Evolutionary conservation across 2,797 vertebrate species (phyloP), one percentile per base, ranked within the genome.

Genomic region (Sebastes oblongus): DNA sequence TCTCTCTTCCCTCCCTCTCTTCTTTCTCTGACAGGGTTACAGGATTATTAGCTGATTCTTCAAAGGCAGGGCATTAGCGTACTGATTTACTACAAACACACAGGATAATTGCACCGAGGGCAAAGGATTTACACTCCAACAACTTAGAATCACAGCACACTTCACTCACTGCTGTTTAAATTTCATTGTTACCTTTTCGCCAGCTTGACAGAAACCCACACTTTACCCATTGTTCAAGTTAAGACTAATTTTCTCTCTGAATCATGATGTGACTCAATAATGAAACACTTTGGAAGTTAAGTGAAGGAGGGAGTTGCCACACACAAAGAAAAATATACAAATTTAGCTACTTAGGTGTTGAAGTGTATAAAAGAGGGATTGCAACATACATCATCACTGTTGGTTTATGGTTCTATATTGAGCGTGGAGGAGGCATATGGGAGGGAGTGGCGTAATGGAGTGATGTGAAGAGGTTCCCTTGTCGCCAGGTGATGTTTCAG

Each of bases 71-170:
- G 30, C 75, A 76, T 70, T 84, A 80, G 85, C 10, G 10, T 84
- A 87, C 69, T 89, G 83, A 89, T 90, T 91, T 86, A 84, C 81
- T 84, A 78, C 86, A 81, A 92, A 91, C 77, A 81, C 88, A 90
- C 80, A n/a, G 54, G 83, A 77, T 90, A 92, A 91, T 90, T 93
- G 89, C 80, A 81, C 73, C 42, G 32, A 82, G 77, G 85, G 65
- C 74, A 78, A 78, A 85, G 75, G 88, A 88, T 90, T 89, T 88
- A 85, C 82, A 71, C 85, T 82, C 80, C 71, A 77, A 25, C 75
- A 85, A 74, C 56, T 62, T 68, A 46, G 70, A 90, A 88, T 81
- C 80, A 81, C 58, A 73, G 66, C 74, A 83, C 70, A 42, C 75
- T 82, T 66, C 66, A 59, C 34, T 29, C 77, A 65, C 70, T 81